These are phyloP conservation scores for Orussus abietinus DNA, from an alignment of 1,140 invertebrate species.

Conservation along the genomic window DNA sequence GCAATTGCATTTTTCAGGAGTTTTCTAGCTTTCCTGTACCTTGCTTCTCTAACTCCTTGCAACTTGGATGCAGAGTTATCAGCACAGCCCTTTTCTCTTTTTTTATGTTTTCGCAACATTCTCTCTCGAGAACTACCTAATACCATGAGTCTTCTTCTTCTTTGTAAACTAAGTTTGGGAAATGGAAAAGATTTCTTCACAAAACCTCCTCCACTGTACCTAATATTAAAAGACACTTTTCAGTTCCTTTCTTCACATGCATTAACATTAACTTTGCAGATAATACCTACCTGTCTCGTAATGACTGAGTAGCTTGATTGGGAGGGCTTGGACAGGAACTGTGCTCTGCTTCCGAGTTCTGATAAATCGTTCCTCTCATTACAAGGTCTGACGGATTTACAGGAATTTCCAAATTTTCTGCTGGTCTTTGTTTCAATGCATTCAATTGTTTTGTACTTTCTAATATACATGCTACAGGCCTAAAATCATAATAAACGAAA, in stretches of 20 bases:
- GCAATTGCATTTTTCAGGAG: slow-evolving; percentile 53
- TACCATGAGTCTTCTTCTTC: slow-evolving; percentile 52
- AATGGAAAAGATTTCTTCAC: slow-evolving; percentile 62
- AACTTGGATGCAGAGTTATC: slow-evolving; percentile 33
- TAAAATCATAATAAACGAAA: slow-evolving; percentile 24
- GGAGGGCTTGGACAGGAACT: slow-evolving; percentile 36
- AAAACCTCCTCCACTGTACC: slow-evolving; percentile 57
- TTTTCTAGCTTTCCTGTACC: slow-evolving; percentile 53
- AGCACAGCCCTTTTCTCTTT: slow-evolving; percentile 36
- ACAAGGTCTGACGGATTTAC: slow-evolving; percentile 44
- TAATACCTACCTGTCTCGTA: slow-evolving; percentile 43
- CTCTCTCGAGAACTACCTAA: slow-evolving; percentile 46
- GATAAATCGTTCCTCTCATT: slow-evolving; percentile 42
- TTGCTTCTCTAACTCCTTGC: slow-evolving; percentile 43
- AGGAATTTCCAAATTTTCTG: slow-evolving; percentile 39
- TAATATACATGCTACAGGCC: slow-evolving; percentile 37
- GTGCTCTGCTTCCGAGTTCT: slow-evolving; percentile 40
- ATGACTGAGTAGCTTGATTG: slow-evolving; percentile 39
- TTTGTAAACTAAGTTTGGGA: slow-evolving; percentile 54
- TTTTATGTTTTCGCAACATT: slow-evolving; percentile 49
- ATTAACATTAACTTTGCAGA: background rate
- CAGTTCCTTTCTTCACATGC: no score
- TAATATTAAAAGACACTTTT: slow-evolving; percentile 12
- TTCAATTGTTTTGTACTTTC: slow-evolving; percentile 46
- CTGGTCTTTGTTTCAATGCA: slow-evolving; percentile 27